phyloP scores from a whole-genome alignment of 1,140 invertebrate species.

The Atta cephalotes region DNA sequence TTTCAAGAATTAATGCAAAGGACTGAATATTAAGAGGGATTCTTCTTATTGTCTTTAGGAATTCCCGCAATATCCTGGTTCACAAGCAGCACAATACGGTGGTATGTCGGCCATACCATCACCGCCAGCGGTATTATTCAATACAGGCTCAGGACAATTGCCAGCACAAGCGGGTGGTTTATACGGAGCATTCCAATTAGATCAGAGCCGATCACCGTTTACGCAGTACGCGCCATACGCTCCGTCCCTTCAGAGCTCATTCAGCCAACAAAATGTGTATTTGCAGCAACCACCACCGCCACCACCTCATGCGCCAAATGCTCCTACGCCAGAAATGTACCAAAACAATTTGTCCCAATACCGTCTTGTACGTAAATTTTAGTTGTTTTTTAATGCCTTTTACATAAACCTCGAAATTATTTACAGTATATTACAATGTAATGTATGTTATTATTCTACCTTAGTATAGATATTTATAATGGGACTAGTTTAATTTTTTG shows the following conservation, averaged over 20 bases:
- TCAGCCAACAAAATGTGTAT: slow-evolving; percentile 90
- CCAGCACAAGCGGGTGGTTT: slow-evolving; percentile 91
- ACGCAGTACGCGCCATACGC: slow-evolving; percentile 89
- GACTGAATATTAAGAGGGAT: background rate
- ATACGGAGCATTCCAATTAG: slow-evolving; percentile 90
- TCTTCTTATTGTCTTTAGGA: slow-evolving; percentile 75
- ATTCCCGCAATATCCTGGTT: slow-evolving; percentile 84
- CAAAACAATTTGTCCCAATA: slow-evolving; percentile 92
- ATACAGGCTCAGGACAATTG: slow-evolving; percentile 91
- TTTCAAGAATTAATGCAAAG: background rate
- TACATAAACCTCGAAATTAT: background rate
- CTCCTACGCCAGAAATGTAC: slow-evolving; percentile 92
- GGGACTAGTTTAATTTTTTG: slow-evolving; percentile 10
- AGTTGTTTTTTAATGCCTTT: background rate
- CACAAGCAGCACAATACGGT: slow-evolving; percentile 89
- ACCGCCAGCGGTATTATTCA: slow-evolving; percentile 92
- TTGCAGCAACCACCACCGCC: slow-evolving; percentile 88
- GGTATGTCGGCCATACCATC: slow-evolving; percentile 93
- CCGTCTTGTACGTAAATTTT: slow-evolving; percentile 88
- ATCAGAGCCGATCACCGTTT: slow-evolving; percentile 89
- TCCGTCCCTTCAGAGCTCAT: slow-evolving; percentile 87
- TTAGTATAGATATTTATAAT: background rate
- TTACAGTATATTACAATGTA: background rate
- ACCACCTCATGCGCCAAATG: slow-evolving; percentile 84
- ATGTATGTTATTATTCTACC: background rate